These are phyloP conservation scores for Conus canariensis DNA, from an alignment of 2,888 invertebrate genomes.

Conservation along the genomic window DNA sequence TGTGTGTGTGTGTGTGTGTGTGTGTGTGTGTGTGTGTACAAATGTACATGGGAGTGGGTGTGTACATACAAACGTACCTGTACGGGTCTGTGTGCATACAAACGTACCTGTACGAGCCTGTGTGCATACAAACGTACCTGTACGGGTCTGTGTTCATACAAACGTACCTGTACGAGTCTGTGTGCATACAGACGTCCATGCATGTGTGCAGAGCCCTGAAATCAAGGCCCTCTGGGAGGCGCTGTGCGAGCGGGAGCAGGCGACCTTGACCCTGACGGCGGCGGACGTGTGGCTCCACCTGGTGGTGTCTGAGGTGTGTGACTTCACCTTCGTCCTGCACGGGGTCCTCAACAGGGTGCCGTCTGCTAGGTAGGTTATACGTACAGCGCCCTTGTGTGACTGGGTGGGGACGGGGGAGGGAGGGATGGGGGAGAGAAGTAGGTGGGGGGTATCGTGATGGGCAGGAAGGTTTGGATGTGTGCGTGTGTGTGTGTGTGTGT, in stretches of 20 bases:
- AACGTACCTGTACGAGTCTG: not conserved
- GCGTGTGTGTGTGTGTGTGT: not conserved
- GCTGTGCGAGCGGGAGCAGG: conserved; percentile 1
- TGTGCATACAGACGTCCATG: not conserved
- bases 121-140: conserved; percentile 6
- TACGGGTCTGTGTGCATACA: conserved; percentile 1
- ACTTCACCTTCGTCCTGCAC: conserved; percentile 63
- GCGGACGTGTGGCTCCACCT: conserved; percentile 57
- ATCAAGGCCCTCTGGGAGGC: conserved; percentile 2
- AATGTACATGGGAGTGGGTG: conserved; percentile 10
- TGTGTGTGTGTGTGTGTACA: not conserved
- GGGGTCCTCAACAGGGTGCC: conserved; percentile 68
- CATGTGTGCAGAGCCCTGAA: not conserved
- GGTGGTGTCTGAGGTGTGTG: conserved; percentile 57
- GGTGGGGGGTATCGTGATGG: not conserved
- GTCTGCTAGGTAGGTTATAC: conserved; percentile 59
- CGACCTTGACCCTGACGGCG: conserved; percentile 50
- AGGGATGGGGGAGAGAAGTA: not conserved
- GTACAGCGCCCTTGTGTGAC: not conserved
- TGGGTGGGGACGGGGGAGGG: not conserved
- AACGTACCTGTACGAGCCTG: not conserved
- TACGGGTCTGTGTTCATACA: conserved; percentile 3
- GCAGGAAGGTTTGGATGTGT: no score
- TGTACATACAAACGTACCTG: not conserved
- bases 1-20: not conserved